Conservation (phyloP, 2,888 invertebrate species). For the Timema podura region DNA sequence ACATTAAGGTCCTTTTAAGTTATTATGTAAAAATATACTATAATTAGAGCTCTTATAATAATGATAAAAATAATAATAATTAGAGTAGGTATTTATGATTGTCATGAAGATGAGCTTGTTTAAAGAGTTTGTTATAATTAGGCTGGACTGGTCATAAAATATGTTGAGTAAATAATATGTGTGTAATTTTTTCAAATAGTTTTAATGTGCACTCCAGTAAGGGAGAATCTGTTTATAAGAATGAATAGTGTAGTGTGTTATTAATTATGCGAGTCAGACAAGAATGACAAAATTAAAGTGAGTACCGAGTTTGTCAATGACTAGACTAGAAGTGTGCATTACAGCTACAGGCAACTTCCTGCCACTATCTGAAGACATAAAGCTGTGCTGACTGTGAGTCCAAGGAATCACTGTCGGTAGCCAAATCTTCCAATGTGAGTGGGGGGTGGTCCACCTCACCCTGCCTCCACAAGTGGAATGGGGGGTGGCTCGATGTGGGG, state of each 20-base stretch:
- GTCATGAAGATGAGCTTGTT: not conserved
- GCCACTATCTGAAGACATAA: conserved; percentile 19
- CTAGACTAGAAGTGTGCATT: not conserved
- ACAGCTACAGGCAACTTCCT: not conserved
- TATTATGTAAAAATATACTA: not conserved
- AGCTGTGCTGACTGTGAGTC: conserved; percentile 27
- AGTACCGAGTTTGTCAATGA: too few relatives aligned
- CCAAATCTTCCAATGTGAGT: conserved; percentile 33
- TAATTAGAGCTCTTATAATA: not conserved
- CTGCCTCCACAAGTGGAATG: conserved; percentile 20
- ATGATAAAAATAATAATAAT: not conserved
- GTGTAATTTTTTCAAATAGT: too few relatives aligned
- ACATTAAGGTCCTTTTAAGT: not conserved
- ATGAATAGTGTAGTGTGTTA: too few relatives aligned
- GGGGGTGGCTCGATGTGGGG: conserved; percentile 17
- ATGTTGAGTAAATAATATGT: too few relatives aligned
- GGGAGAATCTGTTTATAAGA: too few relatives aligned
- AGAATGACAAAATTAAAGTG: too few relatives aligned
- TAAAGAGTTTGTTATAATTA: too few relatives aligned
- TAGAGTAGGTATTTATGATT: not conserved
- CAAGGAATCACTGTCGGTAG: conserved; percentile 31
- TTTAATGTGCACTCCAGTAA: too few relatives aligned
- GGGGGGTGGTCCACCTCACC: conserved; percentile 21
- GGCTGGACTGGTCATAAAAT: too few relatives aligned
- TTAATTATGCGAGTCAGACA: too few relatives aligned